These are phyloP conservation scores for Lasiurus cinereus DNA, from an alignment of 2,113 vertebrate species.

Conservation along the genomic window DNA sequence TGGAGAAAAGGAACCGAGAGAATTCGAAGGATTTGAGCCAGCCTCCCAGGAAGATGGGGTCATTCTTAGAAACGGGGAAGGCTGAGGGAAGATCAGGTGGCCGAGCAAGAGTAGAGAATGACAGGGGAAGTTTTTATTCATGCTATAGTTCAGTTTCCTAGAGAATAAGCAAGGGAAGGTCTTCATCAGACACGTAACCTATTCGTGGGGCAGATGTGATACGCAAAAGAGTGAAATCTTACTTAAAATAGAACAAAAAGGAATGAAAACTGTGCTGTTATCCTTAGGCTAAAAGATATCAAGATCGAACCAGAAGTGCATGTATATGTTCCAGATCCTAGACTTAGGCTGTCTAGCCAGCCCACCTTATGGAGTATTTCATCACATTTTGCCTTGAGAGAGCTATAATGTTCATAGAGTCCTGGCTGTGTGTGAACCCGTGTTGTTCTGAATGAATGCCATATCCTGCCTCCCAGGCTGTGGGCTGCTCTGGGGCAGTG, in stretches of 20 bases:
- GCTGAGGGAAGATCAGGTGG: not conserved
- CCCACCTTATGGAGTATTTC: not conserved
- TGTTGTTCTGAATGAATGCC: conserved; percentile 19
- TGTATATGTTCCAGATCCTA: not conserved
- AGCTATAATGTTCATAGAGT: not conserved
- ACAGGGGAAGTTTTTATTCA: not conserved
- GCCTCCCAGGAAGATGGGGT: not conserved
- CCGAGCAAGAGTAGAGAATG: not conserved
- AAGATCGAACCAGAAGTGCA: not conserved
- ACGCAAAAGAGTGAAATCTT: not conserved
- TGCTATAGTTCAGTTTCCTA: not conserved
- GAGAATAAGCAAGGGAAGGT: not conserved
- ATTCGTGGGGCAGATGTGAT: not conserved
- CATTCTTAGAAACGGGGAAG: not conserved
- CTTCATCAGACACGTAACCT: conserved; percentile 4
- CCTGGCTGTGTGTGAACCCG: not conserved
- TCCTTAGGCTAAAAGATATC: not conserved
- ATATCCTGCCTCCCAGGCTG: not conserved
- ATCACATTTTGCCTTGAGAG: conserved; percentile 18
- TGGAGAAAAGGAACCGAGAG: not conserved
- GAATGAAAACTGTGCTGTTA: not conserved
- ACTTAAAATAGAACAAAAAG: not conserved
- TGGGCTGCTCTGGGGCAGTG: conserved; percentile 16
- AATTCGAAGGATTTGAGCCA: not conserved
- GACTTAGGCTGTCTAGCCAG: conserved; percentile 12